Conservation (phyloP, 2,113 vertebrate genomes). For the Eudyptes chrysolophus region DNA sequence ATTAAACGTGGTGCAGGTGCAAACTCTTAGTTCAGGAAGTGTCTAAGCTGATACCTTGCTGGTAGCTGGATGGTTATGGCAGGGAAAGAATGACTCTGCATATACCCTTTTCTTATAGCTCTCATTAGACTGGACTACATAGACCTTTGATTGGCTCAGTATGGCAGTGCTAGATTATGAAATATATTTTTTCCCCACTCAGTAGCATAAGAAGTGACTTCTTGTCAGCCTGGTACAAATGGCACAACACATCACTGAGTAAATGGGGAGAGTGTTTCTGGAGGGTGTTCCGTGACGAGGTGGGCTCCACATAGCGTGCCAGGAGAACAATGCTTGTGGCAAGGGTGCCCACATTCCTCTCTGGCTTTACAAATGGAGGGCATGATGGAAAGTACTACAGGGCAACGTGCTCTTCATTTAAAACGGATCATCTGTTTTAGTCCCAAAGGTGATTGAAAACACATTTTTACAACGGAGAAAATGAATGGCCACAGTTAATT, state of each 20-base stretch:
- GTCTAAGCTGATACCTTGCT: background rate
- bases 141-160: background rate
- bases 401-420: background rate
- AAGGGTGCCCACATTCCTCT: background rate
- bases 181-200: background rate
- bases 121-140: background rate
- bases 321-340: fast-evolving
- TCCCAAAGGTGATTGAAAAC: background rate
- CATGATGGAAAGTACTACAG: background rate
- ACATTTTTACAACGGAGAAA: slow-evolving; percentile 6
- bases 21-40: background rate
- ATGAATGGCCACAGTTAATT: background rate
- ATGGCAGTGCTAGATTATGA: background rate
- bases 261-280: background rate
- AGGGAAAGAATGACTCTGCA: background rate
- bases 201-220: background rate
- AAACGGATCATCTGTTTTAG: background rate
- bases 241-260: background rate
- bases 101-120: background rate
- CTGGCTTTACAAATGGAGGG: background rate
- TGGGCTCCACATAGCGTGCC: background rate
- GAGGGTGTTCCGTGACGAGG: background rate
- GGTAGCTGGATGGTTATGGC: background rate
- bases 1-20: background rate
- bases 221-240: background rate